Conservation (phyloP, 2,113 vertebrate genomes). For the Ginglymostoma cirratum region DNA sequence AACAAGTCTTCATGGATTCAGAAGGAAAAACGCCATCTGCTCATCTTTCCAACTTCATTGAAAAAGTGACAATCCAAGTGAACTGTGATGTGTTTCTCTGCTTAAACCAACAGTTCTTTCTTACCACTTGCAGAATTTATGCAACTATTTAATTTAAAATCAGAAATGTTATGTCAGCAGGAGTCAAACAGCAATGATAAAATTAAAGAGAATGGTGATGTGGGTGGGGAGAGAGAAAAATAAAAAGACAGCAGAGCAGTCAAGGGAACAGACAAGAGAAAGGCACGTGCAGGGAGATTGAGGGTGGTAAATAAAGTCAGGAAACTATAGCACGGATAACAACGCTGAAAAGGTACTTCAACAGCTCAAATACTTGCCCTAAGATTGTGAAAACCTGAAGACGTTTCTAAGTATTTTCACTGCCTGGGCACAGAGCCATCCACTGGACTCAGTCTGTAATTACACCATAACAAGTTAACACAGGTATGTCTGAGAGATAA, state of each 20-base stretch:
- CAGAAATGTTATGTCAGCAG: neutral
- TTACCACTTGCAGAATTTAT: too few species aligned
- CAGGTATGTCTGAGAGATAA: neutral
- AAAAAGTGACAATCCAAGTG: neutral
- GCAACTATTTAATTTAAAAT: too few species aligned
- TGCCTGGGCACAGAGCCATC: neutral
- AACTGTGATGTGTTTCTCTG: neutral
- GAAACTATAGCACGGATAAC: neutral
- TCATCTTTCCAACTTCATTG: neutral
- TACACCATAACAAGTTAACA: neutral
- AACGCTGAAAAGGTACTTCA: neutral
- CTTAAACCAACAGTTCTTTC: neutral
- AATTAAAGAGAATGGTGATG: neutral
- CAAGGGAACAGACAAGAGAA: neutral
- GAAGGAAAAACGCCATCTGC: neutral
- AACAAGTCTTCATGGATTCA: neutral
- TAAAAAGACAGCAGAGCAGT: too few species aligned
- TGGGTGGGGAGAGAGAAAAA: neutral
- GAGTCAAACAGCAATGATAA: neutral
- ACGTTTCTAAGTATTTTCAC: neutral
- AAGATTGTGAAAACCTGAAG: neutral
- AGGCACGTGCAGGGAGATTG: neutral
- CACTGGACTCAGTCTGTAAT: neutral
- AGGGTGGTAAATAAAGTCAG: neutral
- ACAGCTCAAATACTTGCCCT: neutral